Percentiles rank a stretch among this genome's conserved stretches.
Evolutionary conservation across 2,888 invertebrate species (phyloP).

Genomic region (Drosophila austrosaltans): DNA sequence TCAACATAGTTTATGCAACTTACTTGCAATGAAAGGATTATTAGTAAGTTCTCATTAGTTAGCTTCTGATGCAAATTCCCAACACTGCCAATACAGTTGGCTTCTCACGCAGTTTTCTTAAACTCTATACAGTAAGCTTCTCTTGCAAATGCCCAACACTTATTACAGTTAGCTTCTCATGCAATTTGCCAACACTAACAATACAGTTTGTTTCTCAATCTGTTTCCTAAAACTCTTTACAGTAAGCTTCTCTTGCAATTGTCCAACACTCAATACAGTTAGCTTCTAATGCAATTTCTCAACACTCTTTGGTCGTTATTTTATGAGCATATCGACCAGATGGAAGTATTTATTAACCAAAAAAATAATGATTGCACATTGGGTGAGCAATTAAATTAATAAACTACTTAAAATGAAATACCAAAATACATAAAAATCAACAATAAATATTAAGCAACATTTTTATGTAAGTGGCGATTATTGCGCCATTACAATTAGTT

Average conservation of each 20-base stretch:
- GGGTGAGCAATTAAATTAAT: conserved; percentile 51
- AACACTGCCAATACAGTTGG: no score
- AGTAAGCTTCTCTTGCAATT: no score
- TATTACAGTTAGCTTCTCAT: neutral
- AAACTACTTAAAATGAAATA: conserved; percentile 32
- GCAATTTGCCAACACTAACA: no score
- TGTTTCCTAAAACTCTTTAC: neutral
- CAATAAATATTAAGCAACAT: conserved; percentile 66
- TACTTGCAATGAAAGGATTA: no score
- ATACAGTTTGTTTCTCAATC: neutral
- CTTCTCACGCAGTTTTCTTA: no score
- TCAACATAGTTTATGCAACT: no score
- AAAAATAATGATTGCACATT: neutral
- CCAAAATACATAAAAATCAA: conserved; percentile 36
- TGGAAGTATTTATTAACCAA: neutral
- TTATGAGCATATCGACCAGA: neutral
- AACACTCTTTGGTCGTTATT: conserved; percentile 5
- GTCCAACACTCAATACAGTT: neutral
- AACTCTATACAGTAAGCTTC: no score
- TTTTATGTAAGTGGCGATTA: conserved; percentile 69
- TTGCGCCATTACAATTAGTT: conserved; percentile 66
- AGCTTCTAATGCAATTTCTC: neutral
- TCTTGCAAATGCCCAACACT: neutral
- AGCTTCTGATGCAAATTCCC: no score
- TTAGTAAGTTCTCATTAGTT: no score